A percentile compares a stretch with the other conserved stretches of the same genome.
Conservation (phyloP, 1,140 invertebrate species). For the Thaumatotibia leucotreta region DNA sequence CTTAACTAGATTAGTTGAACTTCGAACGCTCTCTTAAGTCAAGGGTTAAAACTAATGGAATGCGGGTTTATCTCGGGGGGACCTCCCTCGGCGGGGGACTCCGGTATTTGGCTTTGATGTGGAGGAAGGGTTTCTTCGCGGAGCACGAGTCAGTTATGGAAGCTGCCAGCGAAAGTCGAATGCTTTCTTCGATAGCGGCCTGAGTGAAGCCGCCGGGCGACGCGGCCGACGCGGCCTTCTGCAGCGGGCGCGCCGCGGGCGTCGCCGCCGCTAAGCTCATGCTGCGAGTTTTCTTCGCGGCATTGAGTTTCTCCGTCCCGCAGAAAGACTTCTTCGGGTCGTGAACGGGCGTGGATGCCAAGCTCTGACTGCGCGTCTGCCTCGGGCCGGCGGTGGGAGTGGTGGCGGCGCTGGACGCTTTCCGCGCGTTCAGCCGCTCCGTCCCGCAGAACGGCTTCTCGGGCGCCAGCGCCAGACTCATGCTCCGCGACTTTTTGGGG, state of each 20-base stretch:
- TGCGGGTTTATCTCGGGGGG: slow-evolving; percentile 67
- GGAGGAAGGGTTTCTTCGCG: slow-evolving; percentile 78
- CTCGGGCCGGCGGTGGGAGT: slow-evolving; percentile 30
- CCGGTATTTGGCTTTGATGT: slow-evolving; percentile 85
- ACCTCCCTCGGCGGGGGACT: slow-evolving; percentile 79
- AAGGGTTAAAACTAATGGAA: slow-evolving; percentile 56
- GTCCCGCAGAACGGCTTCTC: slow-evolving; percentile 46
- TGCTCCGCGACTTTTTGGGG: slow-evolving; percentile 60
- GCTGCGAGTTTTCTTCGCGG: slow-evolving; percentile 58
- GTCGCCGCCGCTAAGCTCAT: slow-evolving; percentile 52
- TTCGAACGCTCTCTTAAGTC: slow-evolving; percentile 30
- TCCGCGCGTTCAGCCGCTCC: slow-evolving; percentile 35
- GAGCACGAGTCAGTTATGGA: slow-evolving; percentile 50
- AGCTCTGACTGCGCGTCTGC: slow-evolving; percentile 56
- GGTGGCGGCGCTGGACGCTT: slow-evolving; percentile 24
- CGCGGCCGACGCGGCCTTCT: slow-evolving; percentile 44
- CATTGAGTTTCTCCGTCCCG: slow-evolving; percentile 27
- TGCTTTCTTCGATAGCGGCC: slow-evolving; percentile 73
- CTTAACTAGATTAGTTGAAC: slow-evolving; percentile 27
- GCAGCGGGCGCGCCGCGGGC: slow-evolving; percentile 37
- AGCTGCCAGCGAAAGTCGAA: slow-evolving; percentile 58
- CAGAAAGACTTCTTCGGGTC: slow-evolving; percentile 41
- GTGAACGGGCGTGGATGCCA: slow-evolving; percentile 50
- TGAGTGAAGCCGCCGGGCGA: slow-evolving; percentile 52
- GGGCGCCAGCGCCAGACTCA: slow-evolving; percentile 50